Evolutionary conservation across 2,113 vertebrate genomes (phyloP).

Genomic region (Tympanuchus pallidicinctus): DNA sequence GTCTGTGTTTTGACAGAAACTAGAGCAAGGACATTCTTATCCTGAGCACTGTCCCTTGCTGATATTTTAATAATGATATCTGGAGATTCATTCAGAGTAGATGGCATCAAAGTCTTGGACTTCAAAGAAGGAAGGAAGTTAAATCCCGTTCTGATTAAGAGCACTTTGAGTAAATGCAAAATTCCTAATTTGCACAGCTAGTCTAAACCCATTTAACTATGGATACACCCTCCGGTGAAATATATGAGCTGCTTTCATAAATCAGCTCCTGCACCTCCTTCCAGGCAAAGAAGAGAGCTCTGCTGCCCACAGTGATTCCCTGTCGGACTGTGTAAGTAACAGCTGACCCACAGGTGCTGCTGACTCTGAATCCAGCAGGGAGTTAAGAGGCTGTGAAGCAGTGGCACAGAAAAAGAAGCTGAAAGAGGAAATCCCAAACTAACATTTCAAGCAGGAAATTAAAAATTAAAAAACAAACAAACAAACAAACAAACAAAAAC

Average conservation of each 20-base stretch:
- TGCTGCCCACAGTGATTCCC: background rate
- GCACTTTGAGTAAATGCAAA: background rate
- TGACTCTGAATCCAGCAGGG: background rate
- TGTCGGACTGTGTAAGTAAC: background rate
- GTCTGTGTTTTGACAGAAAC: conserved; percentile 23
- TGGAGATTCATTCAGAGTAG: background rate
- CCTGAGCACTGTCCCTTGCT: background rate
- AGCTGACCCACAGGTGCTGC: background rate
- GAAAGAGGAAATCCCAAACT: background rate
- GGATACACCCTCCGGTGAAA: background rate
- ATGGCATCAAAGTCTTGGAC: background rate
- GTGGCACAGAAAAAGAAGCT: background rate
- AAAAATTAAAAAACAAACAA: background rate
- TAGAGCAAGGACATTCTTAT: background rate
- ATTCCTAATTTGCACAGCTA: background rate
- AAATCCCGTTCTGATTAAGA: background rate
- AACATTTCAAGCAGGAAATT: background rate
- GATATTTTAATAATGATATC: background rate
- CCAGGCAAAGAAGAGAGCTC: background rate
- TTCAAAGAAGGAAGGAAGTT: background rate
- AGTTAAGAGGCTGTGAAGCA: background rate
- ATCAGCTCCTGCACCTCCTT: background rate
- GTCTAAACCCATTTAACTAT: background rate
- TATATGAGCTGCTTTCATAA: background rate
- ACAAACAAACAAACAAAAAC: no score